Evolutionary conservation across 2,113 vertebrate species (phyloP), one percentile per base, ranked within the genome.

Genomic region (Grallaria varia): DNA sequence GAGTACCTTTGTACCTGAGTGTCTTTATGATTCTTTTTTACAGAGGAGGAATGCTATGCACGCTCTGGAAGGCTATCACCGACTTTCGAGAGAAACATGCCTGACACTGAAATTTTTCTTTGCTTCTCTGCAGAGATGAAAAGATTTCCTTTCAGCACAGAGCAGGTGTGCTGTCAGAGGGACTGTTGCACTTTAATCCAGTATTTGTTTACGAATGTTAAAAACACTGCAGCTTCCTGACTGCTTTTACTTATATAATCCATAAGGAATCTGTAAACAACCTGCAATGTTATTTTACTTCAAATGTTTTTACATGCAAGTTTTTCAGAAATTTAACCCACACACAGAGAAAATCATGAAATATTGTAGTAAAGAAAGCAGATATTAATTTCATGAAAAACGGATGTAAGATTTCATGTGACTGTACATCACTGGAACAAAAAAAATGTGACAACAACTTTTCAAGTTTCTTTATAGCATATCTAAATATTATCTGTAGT

Each of bases 11-110:
- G 35, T 73, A 71, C 12, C 69, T 95, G 67, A 96, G 55, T 56
- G 59, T 89, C 73, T 91, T 39, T 93, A 18, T 88, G 77, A 7
- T 89, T 77, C 81, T 76, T 47, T 62, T 60, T 93, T 68, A 9
- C 98, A 99, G 99, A 96, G 99, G 99, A 55, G 99, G 99, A 86
- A 98, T 99, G 96, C 98, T 99, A 59, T 99, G 99, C 96, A 98
- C 98, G 0, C 98, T 99, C 50, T 99, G 99, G 99, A 99, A 98
- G 96, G 98, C 99, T 93, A 99, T 99, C 97, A 97, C 95, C 42
- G 99, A 99, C 95, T 98, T 99, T 87, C 98, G 99, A 94, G 97
- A 98, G 95, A 98, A 98, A 81, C 98, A 97, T 5, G 69, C 96
- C 95, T 99, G 98, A 99, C 92, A 17, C 45, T 76, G 83, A 71